These are phyloP conservation scores for Bradysia coprophila DNA, from an alignment of 1,140 invertebrate genomes.

Conservation along the genomic window DNA sequence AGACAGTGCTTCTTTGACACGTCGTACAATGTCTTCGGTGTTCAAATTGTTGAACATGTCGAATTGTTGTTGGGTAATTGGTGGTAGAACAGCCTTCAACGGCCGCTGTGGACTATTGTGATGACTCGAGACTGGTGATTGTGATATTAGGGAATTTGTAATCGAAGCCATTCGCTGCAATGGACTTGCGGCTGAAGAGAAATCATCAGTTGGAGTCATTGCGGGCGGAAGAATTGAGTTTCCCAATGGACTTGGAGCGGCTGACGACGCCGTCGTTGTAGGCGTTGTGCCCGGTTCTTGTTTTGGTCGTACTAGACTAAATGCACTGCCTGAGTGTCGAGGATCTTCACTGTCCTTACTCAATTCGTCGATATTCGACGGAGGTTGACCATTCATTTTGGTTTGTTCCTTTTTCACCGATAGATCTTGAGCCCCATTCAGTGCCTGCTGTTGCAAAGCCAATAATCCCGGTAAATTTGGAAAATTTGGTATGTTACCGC, in stretches of 20 bases:
- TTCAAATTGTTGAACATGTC: constrained; percentile 96
- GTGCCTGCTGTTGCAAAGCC: constrained; percentile 52
- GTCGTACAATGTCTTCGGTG: constrained; percentile 95
- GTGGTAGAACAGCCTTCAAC: constrained; percentile 86
- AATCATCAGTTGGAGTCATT: constrained; percentile 57
- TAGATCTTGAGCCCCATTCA: constrained; percentile 55
- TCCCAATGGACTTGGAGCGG: constrained; percentile 54
- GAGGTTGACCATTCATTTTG: constrained; percentile 41
- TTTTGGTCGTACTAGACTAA: constrained; percentile 66
- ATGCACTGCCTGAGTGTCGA: constrained; percentile 64
- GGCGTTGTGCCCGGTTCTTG: constrained; percentile 47
- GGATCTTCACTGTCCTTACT: constrained; percentile 42
- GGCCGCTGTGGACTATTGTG: constrained; percentile 67
- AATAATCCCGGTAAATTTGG: constrained; percentile 37
- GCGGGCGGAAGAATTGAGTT: constrained; percentile 67
- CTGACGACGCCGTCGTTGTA: constrained; percentile 26
- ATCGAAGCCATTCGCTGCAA: constrained; percentile 94
- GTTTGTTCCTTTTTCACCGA: constrained; percentile 51
- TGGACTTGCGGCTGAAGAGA: constrained; percentile 69
- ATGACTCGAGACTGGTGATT: constrained; percentile 65
- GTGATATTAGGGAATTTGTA: constrained; percentile 88
- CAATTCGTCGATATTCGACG: constrained; percentile 34
- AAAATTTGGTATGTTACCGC: constrained; percentile 33
- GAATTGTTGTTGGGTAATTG: constrained; percentile 97
- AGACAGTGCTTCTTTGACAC: constrained; percentile 93